A percentile compares a stretch with the other conserved stretches of the same genome.
Conservation (phyloP, 2,888 invertebrate species). For the Flabesymbios commensalis region DNA sequence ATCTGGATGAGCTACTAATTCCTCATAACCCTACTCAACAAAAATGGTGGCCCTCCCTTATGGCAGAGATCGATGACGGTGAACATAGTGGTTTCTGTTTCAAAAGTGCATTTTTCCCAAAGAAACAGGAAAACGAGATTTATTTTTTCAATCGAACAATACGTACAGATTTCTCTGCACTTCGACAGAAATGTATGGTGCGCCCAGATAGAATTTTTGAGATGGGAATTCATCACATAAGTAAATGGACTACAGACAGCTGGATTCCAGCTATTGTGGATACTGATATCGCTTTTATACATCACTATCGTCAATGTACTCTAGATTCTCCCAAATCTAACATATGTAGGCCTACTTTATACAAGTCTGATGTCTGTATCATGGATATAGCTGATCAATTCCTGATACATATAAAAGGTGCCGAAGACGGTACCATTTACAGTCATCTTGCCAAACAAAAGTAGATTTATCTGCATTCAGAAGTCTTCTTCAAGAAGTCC, state of each 20-base stretch:
- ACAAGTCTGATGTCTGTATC: too few relatives aligned
- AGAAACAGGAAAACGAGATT: too few relatives aligned
- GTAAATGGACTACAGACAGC: constrained; percentile 39
- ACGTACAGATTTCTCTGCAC: background rate
- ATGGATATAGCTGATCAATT: too few relatives aligned
- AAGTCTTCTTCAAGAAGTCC: too few relatives aligned
- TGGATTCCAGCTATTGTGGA: background rate
- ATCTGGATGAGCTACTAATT: constrained; percentile 54
- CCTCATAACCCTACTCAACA: constrained; percentile 39
- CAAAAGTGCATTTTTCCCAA: background rate
- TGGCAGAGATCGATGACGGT: constrained; percentile 11
- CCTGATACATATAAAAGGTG: too few relatives aligned
- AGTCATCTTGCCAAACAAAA: too few relatives aligned
- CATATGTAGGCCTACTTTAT: too few relatives aligned
- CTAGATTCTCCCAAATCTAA: too few relatives aligned
- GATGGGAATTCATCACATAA: constrained; percentile 47
- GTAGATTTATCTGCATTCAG: too few relatives aligned
- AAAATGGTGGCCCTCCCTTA: constrained; percentile 20
- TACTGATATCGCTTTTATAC: background rate
- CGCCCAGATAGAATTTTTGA: constrained; percentile 46
- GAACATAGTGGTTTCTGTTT: background rate
- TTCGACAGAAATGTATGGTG: constrained; percentile 39
- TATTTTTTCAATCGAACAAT: too few relatives aligned
- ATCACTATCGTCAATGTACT: too few relatives aligned
- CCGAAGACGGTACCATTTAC: too few relatives aligned